Percentiles rank a stretch among this genome's conserved stretches.
These are phyloP conservation scores for Andrena flavipes DNA, from an alignment of 2,888 invertebrate genomes.

Conservation along the genomic window DNA sequence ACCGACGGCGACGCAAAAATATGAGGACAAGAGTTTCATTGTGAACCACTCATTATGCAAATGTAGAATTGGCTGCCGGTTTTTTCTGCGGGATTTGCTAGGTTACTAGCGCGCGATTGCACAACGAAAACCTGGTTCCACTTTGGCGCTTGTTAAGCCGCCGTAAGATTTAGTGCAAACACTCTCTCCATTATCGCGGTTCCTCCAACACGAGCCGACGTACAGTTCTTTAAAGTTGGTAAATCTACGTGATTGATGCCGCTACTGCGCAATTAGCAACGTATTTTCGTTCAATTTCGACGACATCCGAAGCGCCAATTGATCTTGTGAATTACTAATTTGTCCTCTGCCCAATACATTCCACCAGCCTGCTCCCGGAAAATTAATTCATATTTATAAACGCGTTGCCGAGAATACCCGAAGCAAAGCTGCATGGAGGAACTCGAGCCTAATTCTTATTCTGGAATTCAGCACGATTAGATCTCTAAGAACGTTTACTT, in stretches of 20 bases:
- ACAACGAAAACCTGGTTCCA: constrained; percentile 41
- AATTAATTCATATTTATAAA: background rate
- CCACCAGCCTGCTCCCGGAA: background rate
- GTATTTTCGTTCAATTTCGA: constrained; percentile 22
- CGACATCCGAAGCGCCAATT: constrained; percentile 1
- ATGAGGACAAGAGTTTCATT: no score
- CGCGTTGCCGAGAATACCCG: background rate
- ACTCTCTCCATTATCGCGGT: constrained; percentile 56
- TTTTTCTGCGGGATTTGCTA: constrained; percentile 13
- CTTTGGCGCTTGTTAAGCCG: constrained; percentile 54
- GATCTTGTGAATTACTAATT: constrained; percentile 18
- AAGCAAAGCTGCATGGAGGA: background rate
- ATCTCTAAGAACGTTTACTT: no score
- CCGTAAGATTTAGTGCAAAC: constrained; percentile 60
- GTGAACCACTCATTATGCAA: background rate
- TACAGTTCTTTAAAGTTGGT: constrained; percentile 35
- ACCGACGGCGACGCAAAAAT: no score
- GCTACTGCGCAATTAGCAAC: constrained; percentile 46
- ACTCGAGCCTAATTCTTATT: no score
- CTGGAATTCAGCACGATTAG: no score
- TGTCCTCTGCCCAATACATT: background rate
- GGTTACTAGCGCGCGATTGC: constrained; percentile 22
- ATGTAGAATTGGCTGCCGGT: background rate
- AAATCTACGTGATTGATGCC: constrained; percentile 38
- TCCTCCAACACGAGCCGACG: constrained; percentile 17